Evolutionary conservation across 2,113 vertebrate species (phyloP).

Genomic region (Pimephales promelas): DNA sequence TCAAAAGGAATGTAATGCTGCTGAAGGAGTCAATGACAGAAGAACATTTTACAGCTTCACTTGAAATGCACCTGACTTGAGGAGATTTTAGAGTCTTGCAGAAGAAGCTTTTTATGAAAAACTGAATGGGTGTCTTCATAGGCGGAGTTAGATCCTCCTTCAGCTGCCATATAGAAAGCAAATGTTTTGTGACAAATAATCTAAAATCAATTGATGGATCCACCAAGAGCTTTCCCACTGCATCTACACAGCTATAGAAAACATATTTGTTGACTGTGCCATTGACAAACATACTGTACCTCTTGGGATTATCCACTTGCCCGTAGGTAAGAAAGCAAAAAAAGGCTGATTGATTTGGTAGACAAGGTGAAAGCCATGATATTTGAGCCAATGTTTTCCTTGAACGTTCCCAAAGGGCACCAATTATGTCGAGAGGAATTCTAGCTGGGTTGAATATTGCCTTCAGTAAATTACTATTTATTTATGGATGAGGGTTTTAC

Average conservation of each 20-base stretch:
- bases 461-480: conserved; percentile 16
- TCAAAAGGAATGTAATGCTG: not conserved
- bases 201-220: conserved; percentile 8
- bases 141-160: not conserved
- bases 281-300: not conserved
- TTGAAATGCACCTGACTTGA: not conserved
- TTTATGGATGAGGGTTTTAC: conserved; percentile 13
- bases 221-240: not conserved
- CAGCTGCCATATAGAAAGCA: not conserved
- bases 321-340: not conserved
- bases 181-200: conserved; percentile 27
- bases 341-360: not conserved
- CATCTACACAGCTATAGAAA: not conserved
- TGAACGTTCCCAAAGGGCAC: not conserved
- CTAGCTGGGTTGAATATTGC: not conserved
- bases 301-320: conserved; percentile 14
- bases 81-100: not conserved
- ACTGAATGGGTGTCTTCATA: not conserved
- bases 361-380: conserved; percentile 12
- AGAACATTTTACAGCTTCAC: not conserved
- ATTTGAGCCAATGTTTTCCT: not conserved
- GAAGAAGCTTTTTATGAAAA: not conserved
- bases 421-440: conserved; percentile 24
- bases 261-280: not conserved
- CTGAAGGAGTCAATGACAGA: not conserved